phyloP scores from a whole-genome alignment of 2,888 invertebrate species.

The Drosophila anceps region DNA sequence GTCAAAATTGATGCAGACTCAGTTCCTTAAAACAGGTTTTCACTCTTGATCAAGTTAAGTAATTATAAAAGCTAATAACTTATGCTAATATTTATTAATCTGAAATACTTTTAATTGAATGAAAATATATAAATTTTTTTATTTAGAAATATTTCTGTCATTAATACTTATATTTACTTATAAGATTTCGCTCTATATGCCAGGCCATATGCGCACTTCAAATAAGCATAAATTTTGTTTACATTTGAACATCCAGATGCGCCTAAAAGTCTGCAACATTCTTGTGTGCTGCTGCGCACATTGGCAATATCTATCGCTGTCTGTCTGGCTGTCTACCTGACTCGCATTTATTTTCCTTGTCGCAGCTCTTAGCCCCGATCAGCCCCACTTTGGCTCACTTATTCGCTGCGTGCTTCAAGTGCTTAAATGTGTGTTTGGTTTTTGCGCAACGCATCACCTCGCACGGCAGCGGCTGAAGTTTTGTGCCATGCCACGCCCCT shows the following conservation, averaged over 20 bases:
- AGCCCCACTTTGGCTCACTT: slow-evolving; percentile 12
- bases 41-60: too few species aligned
- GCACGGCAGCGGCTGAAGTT: slow-evolving; percentile 37
- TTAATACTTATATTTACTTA: not conserved
- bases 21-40: too few species aligned
- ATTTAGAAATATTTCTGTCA: not conserved
- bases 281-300: slow-evolving; percentile 42
- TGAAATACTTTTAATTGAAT: too few species aligned
- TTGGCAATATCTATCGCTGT: slow-evolving; percentile 11
- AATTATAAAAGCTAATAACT: too few species aligned
- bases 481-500: slow-evolving; percentile 46
- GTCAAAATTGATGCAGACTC: too few species aligned
- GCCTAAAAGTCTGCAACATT: slow-evolving; percentile 70
- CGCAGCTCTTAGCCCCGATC: not conserved
- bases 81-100: too few species aligned
- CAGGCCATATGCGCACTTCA: not conserved
- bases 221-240: slow-evolving; percentile 3
- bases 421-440: slow-evolving; percentile 50
- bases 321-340: slow-evolving; percentile 40
- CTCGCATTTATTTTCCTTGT: slow-evolving; percentile 43
- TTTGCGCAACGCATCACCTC: slow-evolving; percentile 39
- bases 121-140: too few species aligned
- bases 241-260: slow-evolving; percentile 23
- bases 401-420: slow-evolving; percentile 41
- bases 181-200: not conserved